Base-by-base conservation (phyloP, 1,140 invertebrate species). In the Bombus pyrosoma region DNA sequence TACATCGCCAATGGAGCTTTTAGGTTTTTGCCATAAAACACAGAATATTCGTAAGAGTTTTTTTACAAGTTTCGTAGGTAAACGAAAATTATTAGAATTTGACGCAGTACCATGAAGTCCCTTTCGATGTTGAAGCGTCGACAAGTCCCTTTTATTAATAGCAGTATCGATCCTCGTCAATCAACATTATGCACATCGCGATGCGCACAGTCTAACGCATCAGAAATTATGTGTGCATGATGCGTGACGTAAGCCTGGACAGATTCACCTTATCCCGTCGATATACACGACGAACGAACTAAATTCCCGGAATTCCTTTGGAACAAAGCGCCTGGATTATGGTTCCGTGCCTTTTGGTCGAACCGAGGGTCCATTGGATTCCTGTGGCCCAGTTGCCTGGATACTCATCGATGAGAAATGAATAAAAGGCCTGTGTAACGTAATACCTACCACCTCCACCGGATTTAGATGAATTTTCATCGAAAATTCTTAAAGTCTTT, bases 101-200 rank as follows among this genome's bases (percentile, higher is more conserved):
- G 47, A 53, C 47, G 47, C 47, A 53, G 1, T 25, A 13, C 0
- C 9, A 5, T 0, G 41, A 32, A 34, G 1, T 28, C 0, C 34
- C 1, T 41, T n/a, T 8, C 6, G 28, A n/a, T 2, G 34, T 3
- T 10, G 37, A 22, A 59, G 32, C 66, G 1, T 22, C 28, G 34
- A n/a, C 8, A 73, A 62, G 6, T 39, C n/a, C 39, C 15, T 47
- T 4, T 53, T 82, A 82, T 66, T 74, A 82, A 82, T 75, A 82
- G 57, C 59, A 12, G 37, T 25, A 74, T 82, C 71, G 81, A 82
- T 75, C 39, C 71, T 66, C 25, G 15, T 53, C 57, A 32, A 74
- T 82, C 53, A 74, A 32, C 69, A 47, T 28, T 37, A 41, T 32
- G 39, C 22, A 47, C 39, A 41, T 34, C 32, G 6, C 18, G 43